Conservation (phyloP, 2,113 vertebrate species). For the Eclectus roratus region DNA sequence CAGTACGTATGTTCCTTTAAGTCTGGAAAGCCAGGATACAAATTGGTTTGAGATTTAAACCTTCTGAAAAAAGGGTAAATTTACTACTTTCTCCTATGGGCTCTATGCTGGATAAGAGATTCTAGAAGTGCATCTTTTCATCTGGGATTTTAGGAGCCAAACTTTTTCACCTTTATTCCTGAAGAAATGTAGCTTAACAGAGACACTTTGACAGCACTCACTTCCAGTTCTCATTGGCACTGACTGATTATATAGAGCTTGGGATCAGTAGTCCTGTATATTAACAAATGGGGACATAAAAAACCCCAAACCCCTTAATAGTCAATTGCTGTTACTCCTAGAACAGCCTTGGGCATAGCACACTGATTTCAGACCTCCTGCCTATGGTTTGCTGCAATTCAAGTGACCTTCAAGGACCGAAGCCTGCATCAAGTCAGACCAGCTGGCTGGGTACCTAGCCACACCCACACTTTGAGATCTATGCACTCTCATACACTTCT, state of each 20-base stretch:
- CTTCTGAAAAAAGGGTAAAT: neutral
- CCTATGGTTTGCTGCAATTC: neutral
- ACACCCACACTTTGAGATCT: neutral
- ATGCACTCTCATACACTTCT: neutral
- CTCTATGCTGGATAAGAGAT: neutral
- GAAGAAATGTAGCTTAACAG: neutral
- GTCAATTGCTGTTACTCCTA: neutral
- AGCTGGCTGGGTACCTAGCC: neutral
- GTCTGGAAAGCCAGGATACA: neutral
- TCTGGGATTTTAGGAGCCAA: neutral
- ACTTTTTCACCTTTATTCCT: neutral
- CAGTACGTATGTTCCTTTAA: neutral
- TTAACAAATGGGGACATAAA: neutral
- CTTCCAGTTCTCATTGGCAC: neutral
- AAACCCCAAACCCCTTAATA: neutral
- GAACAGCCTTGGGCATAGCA: neutral
- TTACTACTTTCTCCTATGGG: neutral
- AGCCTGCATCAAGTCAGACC: neutral
- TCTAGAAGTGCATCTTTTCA: neutral
- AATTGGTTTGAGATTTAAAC: neutral
- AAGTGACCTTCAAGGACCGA: neutral
- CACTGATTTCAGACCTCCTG: neutral
- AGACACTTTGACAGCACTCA: neutral
- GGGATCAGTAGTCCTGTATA: neutral
- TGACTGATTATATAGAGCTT: neutral